A percentile compares a stretch with the other conserved stretches of the same genome.
These are phyloP conservation scores for human (Homo sapiens) DNA, from an alignment of 2,113 vertebrate species.

Conservation along the genomic window DNA sequence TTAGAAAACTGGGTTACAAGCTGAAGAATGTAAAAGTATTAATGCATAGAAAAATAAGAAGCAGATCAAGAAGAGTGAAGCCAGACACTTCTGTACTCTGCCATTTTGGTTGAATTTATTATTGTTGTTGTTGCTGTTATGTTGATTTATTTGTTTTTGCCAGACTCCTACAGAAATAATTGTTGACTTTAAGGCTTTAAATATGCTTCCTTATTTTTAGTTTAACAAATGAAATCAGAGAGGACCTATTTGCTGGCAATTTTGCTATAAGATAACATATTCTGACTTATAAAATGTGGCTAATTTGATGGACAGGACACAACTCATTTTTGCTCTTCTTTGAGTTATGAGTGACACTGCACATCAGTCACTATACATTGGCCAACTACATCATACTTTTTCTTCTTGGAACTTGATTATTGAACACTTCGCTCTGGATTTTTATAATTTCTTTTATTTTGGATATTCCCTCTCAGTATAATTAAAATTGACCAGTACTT, in stretches of 20 bases:
- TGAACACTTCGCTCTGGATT: background rate
- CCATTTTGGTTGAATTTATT: background rate
- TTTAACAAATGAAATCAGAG: background rate
- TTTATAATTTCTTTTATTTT: background rate
- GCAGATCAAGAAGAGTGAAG: background rate
- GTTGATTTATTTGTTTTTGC: background rate
- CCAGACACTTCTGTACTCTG: background rate
- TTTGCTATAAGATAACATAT: background rate
- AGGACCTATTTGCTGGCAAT: background rate
- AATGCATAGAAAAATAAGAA: background rate
- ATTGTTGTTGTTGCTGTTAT: background rate
- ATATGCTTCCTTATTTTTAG: background rate
- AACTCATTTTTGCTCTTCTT: too few species aligned
- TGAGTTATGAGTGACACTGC: background rate
- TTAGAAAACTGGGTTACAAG: background rate
- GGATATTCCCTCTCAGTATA: background rate
- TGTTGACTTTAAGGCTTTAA: background rate
- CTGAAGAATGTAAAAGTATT: background rate
- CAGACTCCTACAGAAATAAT: background rate
- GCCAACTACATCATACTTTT: background rate
- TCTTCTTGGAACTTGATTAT: background rate
- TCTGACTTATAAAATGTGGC: too few species aligned
- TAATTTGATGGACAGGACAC: too few species aligned
- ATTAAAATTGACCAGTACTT: background rate
- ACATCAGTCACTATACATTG: background rate